phyloP scores from a whole-genome alignment of 2,797 vertebrate species.

The Eurystomus glaucurus region DNA sequence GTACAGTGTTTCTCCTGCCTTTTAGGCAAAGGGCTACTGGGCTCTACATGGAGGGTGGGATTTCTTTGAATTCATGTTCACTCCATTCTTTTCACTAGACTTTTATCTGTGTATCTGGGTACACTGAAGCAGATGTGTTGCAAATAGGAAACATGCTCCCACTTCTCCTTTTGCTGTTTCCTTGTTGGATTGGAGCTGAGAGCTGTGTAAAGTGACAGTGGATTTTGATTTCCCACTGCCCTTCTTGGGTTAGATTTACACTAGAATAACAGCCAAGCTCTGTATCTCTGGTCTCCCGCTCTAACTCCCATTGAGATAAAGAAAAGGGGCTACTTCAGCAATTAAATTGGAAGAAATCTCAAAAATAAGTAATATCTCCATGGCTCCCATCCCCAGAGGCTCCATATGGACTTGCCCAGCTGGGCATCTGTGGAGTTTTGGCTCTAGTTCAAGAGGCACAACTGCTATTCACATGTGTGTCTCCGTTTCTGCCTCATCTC shows the following conservation, averaged over 20 bases:
- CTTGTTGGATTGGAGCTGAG: neutral
- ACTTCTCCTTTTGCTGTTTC: neutral
- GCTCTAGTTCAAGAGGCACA: constrained; percentile 30
- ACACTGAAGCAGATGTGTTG: neutral
- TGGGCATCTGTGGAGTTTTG: constrained; percentile 46
- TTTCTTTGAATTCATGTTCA: neutral
- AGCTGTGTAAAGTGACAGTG: neutral
- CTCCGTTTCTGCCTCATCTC: neutral
- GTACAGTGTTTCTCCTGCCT: neutral
- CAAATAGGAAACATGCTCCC: neutral
- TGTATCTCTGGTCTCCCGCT: neutral
- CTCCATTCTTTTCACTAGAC: neutral
- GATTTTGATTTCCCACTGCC: constrained; percentile 23
- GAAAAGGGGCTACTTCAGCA: constrained; percentile 28
- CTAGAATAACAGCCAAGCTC: constrained; percentile 13
- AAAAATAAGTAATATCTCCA: constrained; percentile 25
- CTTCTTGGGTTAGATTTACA: neutral
- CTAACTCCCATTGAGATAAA: neutral
- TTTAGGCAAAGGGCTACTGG: neutral
- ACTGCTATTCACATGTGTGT: neutral
- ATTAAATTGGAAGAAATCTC: neutral
- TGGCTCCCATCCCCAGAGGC: neutral
- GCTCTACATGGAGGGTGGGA: neutral
- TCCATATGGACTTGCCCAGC: constrained; percentile 51
- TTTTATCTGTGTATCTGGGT: neutral